These are phyloP conservation scores for Pectinophora gossypiella DNA, from an alignment of 1,140 invertebrate species.

Conservation along the genomic window DNA sequence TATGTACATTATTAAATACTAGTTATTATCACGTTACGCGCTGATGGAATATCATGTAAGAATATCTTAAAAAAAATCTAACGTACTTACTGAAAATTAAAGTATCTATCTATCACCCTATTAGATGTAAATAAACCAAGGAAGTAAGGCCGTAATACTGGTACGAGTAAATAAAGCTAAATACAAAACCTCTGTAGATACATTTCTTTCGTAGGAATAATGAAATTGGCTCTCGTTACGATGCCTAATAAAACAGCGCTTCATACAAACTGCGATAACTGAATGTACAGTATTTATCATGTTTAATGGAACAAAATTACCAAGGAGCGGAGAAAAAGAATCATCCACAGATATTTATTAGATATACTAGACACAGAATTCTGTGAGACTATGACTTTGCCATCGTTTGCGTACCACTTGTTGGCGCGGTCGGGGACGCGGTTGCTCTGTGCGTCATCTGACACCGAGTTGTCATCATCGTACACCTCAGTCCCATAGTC, in stretches of 20 bases:
- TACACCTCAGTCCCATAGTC: conserved; percentile 60
- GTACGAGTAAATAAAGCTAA: too few species aligned
- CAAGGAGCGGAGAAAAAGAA: not conserved
- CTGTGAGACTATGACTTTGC: conserved; percentile 37
- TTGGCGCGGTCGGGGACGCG: conserved; percentile 60
- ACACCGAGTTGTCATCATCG: conserved; percentile 49
- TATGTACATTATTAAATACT: conserved; percentile 58
- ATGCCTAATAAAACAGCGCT: too few species aligned
- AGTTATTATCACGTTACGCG: conserved; percentile 72
- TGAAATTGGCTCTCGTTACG: too few species aligned
- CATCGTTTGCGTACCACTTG: conserved; percentile 67
- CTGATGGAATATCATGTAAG: too few species aligned
- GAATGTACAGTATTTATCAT: not conserved
- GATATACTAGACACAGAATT: not conserved
- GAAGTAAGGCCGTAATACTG: too few species aligned
- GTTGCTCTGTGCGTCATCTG: conserved; percentile 50
- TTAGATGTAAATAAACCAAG: too few species aligned
- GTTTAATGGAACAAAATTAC: not conserved
- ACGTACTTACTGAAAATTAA: too few species aligned
- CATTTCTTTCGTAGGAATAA: too few species aligned
- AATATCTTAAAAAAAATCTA: too few species aligned
- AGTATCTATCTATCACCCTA: too few species aligned
- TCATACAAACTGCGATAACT: not conserved
- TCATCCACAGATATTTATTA: not conserved
- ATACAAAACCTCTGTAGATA: too few species aligned